Evolutionary conservation across 1,140 invertebrate species (phyloP).

Genomic region (Drosophila insularis): DNA sequence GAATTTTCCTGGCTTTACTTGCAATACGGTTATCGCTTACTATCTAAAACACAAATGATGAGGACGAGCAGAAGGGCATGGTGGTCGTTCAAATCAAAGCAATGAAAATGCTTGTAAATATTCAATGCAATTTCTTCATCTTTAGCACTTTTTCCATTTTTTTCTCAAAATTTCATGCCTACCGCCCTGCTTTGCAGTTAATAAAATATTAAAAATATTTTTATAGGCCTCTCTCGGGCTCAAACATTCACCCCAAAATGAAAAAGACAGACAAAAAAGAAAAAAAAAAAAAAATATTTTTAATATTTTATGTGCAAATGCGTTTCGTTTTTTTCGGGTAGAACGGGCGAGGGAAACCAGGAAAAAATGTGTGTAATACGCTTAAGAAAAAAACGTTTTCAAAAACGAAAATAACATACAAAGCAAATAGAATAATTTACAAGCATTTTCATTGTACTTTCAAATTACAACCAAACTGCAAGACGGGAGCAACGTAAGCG

Average conservation of each 20-base stretch:
- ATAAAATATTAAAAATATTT: conserved; percentile 78
- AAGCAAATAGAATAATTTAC: conserved; percentile 79
- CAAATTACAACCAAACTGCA: conserved; percentile 77
- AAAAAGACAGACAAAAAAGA: conserved; percentile 36
- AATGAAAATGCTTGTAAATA: conserved; percentile 81
- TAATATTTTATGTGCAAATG: conserved; percentile 78
- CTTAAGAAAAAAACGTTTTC: conserved; percentile 22
- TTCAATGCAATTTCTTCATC: conserved; percentile 67
- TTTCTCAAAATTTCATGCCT: conserved; percentile 21
- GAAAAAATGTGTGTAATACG: conserved; percentile 25
- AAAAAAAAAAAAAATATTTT: conserved; percentile 62
- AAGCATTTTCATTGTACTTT: conserved; percentile 82
- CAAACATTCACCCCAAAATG: conserved; percentile 46
- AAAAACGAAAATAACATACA: conserved; percentile 46
- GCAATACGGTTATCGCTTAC: conserved; percentile 56
- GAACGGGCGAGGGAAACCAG: conserved; percentile 15
- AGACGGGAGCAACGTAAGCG: conserved; percentile 68
- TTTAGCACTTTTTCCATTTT: conserved; percentile 19
- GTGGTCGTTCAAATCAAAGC: conserved; percentile 73
- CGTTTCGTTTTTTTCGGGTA: conserved; percentile 21
- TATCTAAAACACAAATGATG: conserved; percentile 40
- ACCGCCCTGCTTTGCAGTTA: conserved; percentile 70
- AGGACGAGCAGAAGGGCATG: conserved; percentile 16
- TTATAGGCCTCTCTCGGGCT: conserved; percentile 49
- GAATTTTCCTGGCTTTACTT: conserved; percentile 52